Conservation (phyloP, 1,140 invertebrate genomes). For the Drosophila nikananu region DNA sequence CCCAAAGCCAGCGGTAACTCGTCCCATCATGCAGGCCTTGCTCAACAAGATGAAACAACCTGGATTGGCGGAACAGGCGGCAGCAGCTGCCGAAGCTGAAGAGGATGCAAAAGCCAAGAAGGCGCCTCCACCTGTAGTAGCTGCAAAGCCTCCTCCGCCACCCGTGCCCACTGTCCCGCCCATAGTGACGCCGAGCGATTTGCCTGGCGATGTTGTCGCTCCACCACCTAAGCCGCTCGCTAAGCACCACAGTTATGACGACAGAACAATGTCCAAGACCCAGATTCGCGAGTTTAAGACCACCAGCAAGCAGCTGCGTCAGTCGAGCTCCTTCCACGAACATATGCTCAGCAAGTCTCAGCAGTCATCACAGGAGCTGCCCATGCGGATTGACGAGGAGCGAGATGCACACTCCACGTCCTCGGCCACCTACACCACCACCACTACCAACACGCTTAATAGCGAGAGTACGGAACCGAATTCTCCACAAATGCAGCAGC, state of each 20-base stretch:
- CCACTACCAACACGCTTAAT: conserved; percentile 77
- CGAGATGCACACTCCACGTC: conserved; percentile 68
- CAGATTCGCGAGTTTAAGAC: conserved; percentile 88
- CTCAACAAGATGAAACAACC: conserved; percentile 82
- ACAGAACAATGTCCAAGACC: conserved; percentile 87
- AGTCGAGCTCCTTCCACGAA: conserved; percentile 88
- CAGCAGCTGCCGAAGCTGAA: conserved; percentile 67
- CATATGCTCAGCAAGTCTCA: conserved; percentile 86
- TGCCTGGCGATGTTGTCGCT: conserved; percentile 66
- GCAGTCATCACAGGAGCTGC: conserved; percentile 77
- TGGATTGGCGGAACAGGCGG: conserved; percentile 70
- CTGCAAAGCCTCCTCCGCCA: conserved; percentile 57
- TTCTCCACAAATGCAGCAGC: conserved; percentile 83
- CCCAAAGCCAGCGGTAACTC: conserved; percentile 75
- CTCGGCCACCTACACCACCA: conserved; percentile 76
- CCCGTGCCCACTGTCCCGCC: conserved; percentile 69
- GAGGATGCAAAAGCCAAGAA: conserved; percentile 35
- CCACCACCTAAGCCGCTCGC: conserved; percentile 87
- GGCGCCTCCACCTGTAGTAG: conserved; percentile 12
- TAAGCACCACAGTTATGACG: conserved; percentile 88
- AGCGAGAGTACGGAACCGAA: conserved; percentile 83
- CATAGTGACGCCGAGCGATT: conserved; percentile 72
- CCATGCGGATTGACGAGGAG: conserved; percentile 76
- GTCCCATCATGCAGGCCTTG: conserved; percentile 79
- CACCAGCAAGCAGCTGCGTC: conserved; percentile 87